These are phyloP conservation scores for Holothuria glaberrima DNA, from an alignment of 35 echinoderm and acorn worm species.

Conservation along the genomic window DNA sequence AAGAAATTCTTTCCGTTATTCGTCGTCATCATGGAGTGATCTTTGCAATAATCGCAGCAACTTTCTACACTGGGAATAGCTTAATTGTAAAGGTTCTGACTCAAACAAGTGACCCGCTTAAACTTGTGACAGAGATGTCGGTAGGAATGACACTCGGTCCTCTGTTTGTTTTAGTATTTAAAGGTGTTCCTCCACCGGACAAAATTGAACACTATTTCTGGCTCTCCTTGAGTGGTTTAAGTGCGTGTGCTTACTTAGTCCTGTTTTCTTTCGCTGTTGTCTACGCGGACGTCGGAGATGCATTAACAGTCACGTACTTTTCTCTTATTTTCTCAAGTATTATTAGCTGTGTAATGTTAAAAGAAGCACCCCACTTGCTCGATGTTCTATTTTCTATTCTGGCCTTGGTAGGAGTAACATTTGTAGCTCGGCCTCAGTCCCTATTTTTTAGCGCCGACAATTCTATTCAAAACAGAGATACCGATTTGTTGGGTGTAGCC, in stretches of 20 bases:
- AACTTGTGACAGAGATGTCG: too few species aligned
- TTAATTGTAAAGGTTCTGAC: too few species aligned
- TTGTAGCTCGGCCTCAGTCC: background rate
- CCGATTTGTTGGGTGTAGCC: background rate
- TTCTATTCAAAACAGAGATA: background rate
- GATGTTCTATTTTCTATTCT: background rate
- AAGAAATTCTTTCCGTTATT: too few species aligned
- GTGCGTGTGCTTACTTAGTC: background rate
- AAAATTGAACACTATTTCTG: background rate
- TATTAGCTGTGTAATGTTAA: background rate
- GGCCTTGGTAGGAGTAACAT: background rate
- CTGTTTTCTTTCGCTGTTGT: background rate
- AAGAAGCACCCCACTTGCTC: background rate
- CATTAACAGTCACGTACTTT: background rate
- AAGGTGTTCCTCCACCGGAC: background rate
- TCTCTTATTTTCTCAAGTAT: background rate
- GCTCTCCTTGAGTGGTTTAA: background rate
- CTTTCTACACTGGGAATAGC: too few species aligned
- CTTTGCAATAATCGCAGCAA: too few species aligned
- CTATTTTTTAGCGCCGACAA: background rate
- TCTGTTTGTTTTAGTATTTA: background rate
- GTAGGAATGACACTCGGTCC: too few species aligned
- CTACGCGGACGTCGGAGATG: background rate
- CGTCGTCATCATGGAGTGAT: too few species aligned
- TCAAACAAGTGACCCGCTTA: too few species aligned